Evolutionary conservation across 2,113 vertebrate species (phyloP), one percentile per base, ranked within the genome.

Genomic region (Dicrurus megarhynchus): DNA sequence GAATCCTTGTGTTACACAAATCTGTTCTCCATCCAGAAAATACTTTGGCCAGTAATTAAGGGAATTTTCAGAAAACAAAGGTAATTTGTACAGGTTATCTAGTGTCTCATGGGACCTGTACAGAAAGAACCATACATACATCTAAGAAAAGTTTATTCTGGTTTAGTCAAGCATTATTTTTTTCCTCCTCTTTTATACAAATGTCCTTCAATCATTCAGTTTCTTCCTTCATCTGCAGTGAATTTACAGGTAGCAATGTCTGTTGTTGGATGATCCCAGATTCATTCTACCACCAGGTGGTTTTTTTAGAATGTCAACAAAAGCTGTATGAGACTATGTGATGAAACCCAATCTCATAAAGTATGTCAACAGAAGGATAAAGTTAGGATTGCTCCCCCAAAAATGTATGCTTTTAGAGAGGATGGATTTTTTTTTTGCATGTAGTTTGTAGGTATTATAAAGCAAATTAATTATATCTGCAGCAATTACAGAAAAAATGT

Each of bases 371-470:
- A 77, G 39, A 50, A 57, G 10, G 12, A 18, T 17, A 33, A 70
- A 67, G 8, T 14, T 49, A n/a, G 52, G 3, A 16, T n/a, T 53
- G 18, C 5, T 15, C 4, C 6, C 13, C 7, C 1, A 1, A 56
- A 27, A 22, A 9, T 23, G 5, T 3, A 26, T 28, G 2, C 17
- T 78, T 78, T 73, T n/a, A 49, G 11, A 44, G 8, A 67, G 5
- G 2, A 32, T 13, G 3, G 23, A 3, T 24, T 24, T 22, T 15
- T 53, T 28, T 44, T 28, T 24, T 15, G 1, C 13, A 13, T 41
- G 56, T 41, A n/a, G 1, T 64, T 41, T 47, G 6, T 59, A 42
- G 8, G 1, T 42, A 37, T 24, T 37, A 4, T 30, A 70, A 65
- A 78, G n/a, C 2, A 69, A 84, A 73, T 50, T 0, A 69, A 77